phyloP scores from a whole-genome alignment of 2,888 invertebrate species.

The Hermaeophaga mercurialis region DNA sequence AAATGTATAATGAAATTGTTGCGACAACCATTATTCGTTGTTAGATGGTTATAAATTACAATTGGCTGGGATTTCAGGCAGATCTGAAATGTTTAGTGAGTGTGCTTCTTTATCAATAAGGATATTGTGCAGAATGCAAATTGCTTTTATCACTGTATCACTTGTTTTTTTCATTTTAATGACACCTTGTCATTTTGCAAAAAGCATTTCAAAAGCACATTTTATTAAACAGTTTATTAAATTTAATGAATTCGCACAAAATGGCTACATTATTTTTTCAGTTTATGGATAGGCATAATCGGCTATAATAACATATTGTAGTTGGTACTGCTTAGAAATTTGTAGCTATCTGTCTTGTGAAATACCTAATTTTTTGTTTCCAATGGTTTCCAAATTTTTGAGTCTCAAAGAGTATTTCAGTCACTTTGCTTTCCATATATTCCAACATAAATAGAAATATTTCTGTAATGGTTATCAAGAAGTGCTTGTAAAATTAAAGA shows the following conservation, averaged over 20 bases:
- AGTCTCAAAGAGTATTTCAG: conserved; percentile 16
- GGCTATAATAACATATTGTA: conserved; percentile 20
- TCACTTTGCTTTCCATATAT: conserved; percentile 28
- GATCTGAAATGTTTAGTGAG: conserved; percentile 20
- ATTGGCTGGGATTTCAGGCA: neutral
- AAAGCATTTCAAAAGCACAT: conserved; percentile 23
- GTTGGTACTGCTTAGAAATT: conserved; percentile 6
- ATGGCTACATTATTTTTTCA: conserved; percentile 21
- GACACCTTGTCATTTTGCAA: conserved; percentile 21
- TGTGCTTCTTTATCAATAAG: conserved; percentile 24
- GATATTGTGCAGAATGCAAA: conserved; percentile 24
- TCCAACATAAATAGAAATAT: conserved; percentile 24
- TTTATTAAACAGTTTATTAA: too few relatives aligned
- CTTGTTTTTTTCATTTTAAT: too few relatives aligned
- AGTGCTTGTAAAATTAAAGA: conserved; percentile 25
- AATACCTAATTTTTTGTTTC: conserved; percentile 12
- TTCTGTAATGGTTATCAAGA: conserved; percentile 24
- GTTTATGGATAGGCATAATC: conserved; percentile 25
- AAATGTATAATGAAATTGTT: too few relatives aligned
- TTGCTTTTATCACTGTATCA: conserved; percentile 15
- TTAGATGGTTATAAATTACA: conserved; percentile 22
- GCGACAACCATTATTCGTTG: conserved; percentile 18
- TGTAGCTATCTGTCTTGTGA: conserved; percentile 3
- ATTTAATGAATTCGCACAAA: conserved; percentile 10
- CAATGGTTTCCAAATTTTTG: conserved; percentile 11